phyloP scores from a whole-genome alignment of 2,888 invertebrate species.

The Euphydryas editha region DNA sequence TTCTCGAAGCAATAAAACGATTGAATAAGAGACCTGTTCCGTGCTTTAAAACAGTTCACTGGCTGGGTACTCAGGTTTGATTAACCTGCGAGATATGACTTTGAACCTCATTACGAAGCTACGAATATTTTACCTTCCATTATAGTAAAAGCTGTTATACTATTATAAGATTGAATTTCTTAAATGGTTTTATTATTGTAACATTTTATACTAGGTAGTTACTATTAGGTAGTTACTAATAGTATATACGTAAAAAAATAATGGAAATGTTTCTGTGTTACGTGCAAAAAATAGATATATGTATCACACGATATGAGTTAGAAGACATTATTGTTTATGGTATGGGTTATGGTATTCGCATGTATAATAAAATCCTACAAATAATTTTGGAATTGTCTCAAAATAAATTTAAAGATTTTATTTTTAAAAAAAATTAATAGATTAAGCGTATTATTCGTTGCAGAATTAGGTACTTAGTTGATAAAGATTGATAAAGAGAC shows the following conservation, averaged over 20 bases:
- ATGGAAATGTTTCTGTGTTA: too few relatives aligned
- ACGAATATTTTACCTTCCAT: conserved; percentile 29
- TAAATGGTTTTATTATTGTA: neutral
- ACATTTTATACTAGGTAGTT: neutral
- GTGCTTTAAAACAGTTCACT: conserved; percentile 21
- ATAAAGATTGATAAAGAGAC: neutral
- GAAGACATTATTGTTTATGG: too few relatives aligned
- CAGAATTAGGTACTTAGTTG: too few relatives aligned
- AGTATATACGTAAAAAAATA: neutral
- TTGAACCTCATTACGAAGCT: conserved; percentile 23
- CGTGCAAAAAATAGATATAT: too few relatives aligned
- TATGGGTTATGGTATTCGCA: too few relatives aligned
- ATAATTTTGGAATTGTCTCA: too few relatives aligned
- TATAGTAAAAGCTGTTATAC: conserved; percentile 21
- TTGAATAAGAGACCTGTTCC: conserved; percentile 3
- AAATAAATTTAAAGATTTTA: too few relatives aligned
- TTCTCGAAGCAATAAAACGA: conserved; percentile 8
- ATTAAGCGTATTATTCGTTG: too few relatives aligned
- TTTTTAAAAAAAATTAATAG: too few relatives aligned
- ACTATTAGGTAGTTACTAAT: neutral
- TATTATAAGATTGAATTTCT: conserved; percentile 14
- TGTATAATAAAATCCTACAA: too few relatives aligned
- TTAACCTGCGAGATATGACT: conserved; percentile 23
- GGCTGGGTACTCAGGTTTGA: conserved; percentile 20
- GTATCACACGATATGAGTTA: too few relatives aligned